phyloP scores from a whole-genome alignment of 2,797 vertebrate species.

The Sylvilagus floridanus region DNA sequence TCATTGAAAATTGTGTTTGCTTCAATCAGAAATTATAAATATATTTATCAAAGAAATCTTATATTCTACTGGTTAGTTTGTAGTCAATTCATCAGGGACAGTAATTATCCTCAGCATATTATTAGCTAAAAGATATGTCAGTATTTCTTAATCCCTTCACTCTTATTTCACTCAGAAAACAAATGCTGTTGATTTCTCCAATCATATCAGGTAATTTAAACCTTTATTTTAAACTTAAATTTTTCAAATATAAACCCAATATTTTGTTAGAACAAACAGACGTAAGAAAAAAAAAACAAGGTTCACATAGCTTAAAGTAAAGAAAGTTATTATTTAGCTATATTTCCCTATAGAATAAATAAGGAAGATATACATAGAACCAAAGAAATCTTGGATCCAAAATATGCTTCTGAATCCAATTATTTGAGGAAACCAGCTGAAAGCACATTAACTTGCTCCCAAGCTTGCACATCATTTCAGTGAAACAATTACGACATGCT shows the following conservation, averaged over 20 bases:
- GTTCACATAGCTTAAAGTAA: not conserved
- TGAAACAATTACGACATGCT: not conserved
- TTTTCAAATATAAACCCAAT: not conserved
- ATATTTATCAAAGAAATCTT: conserved; percentile 86
- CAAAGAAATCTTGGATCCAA: not conserved
- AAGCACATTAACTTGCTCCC: conserved; percentile 1
- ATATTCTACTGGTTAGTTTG: conserved; percentile 89
- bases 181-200: conserved; percentile 36
- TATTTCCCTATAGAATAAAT: not conserved
- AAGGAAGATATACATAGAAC: not conserved
- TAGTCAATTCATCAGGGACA: conserved; percentile 87
- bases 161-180: conserved; percentile 73
- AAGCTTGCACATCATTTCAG: not conserved
- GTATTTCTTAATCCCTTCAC: conserved; percentile 79
- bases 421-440: not conserved
- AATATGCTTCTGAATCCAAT: conserved; percentile 8
- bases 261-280: not conserved
- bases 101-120: conserved; percentile 91
- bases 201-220: not conserved
- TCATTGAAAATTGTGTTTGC: conserved; percentile 72
- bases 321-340: not conserved
- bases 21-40: conserved; percentile 85
- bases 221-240: conserved; percentile 41
- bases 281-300: not conserved
- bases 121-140: conserved; percentile 87